Evolutionary conservation across 2,113 vertebrate genomes (phyloP).

Genomic region (Scolopax mira): DNA sequence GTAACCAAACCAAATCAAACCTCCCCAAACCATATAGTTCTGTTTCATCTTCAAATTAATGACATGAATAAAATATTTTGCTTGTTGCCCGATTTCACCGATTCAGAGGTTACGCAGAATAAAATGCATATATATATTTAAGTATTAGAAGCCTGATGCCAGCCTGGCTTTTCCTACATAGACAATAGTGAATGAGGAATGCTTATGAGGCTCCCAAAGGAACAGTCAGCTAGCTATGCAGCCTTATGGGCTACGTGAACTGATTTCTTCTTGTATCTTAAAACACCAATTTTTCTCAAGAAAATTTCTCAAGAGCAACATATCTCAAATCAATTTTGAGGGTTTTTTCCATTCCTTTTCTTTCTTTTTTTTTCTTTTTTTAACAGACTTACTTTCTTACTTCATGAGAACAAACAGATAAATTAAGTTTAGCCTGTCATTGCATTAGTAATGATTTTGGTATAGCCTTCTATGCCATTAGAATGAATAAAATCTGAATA

Average conservation of each 20-base stretch:
- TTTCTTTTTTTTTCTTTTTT: not conserved
- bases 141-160: not conserved
- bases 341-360: too few relatives aligned
- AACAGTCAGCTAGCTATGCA: not conserved
- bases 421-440: not conserved
- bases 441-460: not conserved
- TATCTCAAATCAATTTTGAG: not conserved
- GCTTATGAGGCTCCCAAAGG: not conserved
- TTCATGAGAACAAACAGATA: not conserved
- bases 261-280: not conserved
- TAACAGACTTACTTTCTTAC: not conserved
- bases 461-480: not conserved
- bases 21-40: not conserved
- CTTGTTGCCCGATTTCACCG: not conserved
- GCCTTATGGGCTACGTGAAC: not conserved
- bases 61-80: not conserved
- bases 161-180: not conserved
- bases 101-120: not conserved
- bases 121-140: not conserved
- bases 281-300: not conserved
- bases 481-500: not conserved
- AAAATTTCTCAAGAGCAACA: not conserved
- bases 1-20: not conserved
- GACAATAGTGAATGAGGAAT: not conserved
- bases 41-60: not conserved